Evolutionary conservation across 2,797 vertebrate species (phyloP).

Genomic region (Premnoplex brunnescens): DNA sequence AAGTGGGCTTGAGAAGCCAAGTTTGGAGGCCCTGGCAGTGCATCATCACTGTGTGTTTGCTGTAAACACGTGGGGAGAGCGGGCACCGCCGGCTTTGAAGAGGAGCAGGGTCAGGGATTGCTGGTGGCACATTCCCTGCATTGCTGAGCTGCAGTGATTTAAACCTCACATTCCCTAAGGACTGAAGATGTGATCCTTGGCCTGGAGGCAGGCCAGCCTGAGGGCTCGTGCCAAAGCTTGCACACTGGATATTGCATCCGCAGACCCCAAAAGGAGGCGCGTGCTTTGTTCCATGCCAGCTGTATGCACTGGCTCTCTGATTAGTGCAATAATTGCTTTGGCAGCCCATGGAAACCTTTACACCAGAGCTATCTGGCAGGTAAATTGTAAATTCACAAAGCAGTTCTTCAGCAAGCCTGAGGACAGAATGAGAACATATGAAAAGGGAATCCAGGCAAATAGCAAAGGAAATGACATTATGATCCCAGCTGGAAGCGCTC

Average conservation of each 20-base stretch:
- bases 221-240: not conserved
- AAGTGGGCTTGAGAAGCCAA: fast-evolving
- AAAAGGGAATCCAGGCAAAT: constrained; percentile 23
- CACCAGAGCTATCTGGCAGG: not conserved
- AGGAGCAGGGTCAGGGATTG: not conserved
- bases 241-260: not conserved
- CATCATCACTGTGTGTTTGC: not conserved
- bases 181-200: not conserved
- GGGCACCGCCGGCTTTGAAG: not conserved
- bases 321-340: fast-evolving
- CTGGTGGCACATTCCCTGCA: not conserved
- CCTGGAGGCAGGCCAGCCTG: not conserved
- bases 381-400: not conserved
- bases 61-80: fast-evolving
- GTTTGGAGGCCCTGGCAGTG: not conserved
- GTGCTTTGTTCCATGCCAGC: not conserved
- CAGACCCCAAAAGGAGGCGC: fast-evolving
- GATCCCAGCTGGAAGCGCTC: constrained; percentile 29
- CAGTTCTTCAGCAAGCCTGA: not conserved
- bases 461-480: constrained; percentile 56
- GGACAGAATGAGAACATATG: not conserved
- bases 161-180: not conserved
- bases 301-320: not conserved
- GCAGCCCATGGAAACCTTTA: not conserved
- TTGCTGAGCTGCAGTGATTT: not conserved